Evolutionary conservation across 2,888 invertebrate genomes (phyloP).

Genomic region (Listrodromus nycthemerus): DNA sequence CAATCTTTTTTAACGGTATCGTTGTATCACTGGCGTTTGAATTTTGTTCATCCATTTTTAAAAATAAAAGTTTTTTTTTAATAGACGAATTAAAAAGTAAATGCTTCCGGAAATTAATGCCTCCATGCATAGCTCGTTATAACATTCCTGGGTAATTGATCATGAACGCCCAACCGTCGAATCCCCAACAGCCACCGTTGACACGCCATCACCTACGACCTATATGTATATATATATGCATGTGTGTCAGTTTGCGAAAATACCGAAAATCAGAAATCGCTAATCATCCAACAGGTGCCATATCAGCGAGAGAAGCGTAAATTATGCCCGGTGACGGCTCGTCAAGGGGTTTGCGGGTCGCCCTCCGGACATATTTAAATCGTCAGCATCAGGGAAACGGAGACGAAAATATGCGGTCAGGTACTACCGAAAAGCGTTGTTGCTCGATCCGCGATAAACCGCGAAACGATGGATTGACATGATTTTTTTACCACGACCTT

Average conservation of each 20-base stretch:
- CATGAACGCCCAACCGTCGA: neutral
- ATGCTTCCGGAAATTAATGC: neutral
- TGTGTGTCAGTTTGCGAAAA: constrained; percentile 27
- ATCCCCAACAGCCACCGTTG: constrained; percentile 10
- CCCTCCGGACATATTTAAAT: constrained; percentile 41
- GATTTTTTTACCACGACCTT: constrained; percentile 7
- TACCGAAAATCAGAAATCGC: constrained; percentile 60
- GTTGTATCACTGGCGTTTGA: neutral
- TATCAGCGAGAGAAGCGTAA: constrained; percentile 31
- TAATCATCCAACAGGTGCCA: constrained; percentile 45
- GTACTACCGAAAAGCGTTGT: constrained; percentile 15
- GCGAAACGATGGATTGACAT: constrained; percentile 19
- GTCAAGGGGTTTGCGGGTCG: constrained; percentile 37
- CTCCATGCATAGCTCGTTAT: neutral
- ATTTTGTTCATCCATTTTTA: neutral
- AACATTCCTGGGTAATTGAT: neutral
- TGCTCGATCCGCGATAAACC: constrained; percentile 31
- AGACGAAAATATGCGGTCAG: constrained; percentile 2
- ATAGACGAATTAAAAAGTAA: neutral
- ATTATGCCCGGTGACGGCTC: constrained; percentile 56
- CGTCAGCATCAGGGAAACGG: constrained; percentile 42
- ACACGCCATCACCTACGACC: constrained; percentile 18
- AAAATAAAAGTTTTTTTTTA: neutral
- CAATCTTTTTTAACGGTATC: neutral
- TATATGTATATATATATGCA: neutral